Base-by-base conservation (phyloP, 2,113 vertebrate species). In the Eurystomus gularis region DNA sequence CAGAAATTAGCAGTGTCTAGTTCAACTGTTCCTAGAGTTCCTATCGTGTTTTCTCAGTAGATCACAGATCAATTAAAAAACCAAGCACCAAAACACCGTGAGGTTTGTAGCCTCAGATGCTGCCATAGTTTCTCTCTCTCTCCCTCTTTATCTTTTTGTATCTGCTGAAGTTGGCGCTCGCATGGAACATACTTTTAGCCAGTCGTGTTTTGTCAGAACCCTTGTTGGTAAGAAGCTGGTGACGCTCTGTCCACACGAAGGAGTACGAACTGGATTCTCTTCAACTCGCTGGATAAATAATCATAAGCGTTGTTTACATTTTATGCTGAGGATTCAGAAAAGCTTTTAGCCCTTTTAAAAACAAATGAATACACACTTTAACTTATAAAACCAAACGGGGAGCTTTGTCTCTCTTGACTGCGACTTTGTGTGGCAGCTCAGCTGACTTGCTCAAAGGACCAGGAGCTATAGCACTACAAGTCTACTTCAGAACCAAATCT, bases 401-500 rank as follows among this genome's bases (percentile, higher is more conserved):
- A 92, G 52, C 80, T 92, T 20, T 58, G 64, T 60, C 37, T 86
- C 35, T 46, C 31, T 77, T 49, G 57, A 9, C 49, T 46, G 52
- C 6, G 1, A n/a, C 49, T 40, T 54, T 52, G 57, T 48, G 3
- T 37, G 78, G 75, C 82, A 81, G 85, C 85, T 93, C 42, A 24
- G 14, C 79, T 82, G 3, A 21, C 40, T 57, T 77, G 77, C 87
- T 96, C 35, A 33, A 69, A 46, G 80, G 51, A 88, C 44, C 40
- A 6, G 12, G 65, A 88, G 61, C 75, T 73, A 9, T 18, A 87
- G 80, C 80, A 85, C 91, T 82, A 23, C 81, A 31, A 39, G 17
- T 64, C 80, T 76, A 6, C 35, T 94, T 92, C 65, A 72, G 86
- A 96, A 94, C 94, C 96, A 94, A 94, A 89, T 82, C 86, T 94